Base-by-base conservation (phyloP, 2,888 invertebrate genomes). In the Sipha maydis region DNA sequence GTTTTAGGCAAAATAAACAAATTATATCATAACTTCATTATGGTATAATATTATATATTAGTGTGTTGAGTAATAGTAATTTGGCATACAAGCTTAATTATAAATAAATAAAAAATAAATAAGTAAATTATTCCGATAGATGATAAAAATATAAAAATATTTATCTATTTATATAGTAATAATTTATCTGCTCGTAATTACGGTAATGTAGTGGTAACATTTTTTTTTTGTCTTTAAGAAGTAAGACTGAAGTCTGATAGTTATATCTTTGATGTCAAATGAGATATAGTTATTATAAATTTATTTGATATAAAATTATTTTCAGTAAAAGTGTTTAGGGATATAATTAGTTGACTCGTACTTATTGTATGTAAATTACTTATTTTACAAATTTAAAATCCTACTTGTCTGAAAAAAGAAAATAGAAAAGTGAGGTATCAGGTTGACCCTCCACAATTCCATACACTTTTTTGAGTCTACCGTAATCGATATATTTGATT, bases 381-480 rank as follows among this genome's bases (percentile, higher is more conserved):
- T 71, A 28, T 71, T 28, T 71, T 71, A 14, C 71, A 28, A 31
- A 31, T 31, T 4, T 14, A 11, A 17, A 71, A 71, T 71, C 4
- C 17, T 28, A 14, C 14, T 71, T 31, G 2, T 17, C 17, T 28
- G 71, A 14, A 71, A 71, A 71, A 71, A 54, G 9, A 17, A 80
- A 67, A 56, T 61, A 67, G 67, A 80, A 61, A 80, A 80, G 67
- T 61, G 67, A 67, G 67, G 38, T n/a, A 19, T 38, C n/a, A 19
- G 19, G 38, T n/a, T 79, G 61, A 79, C 61, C 38, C 7, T 9
- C 11, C 61, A 34, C 17, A n/a, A 19, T 67, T 67, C 28, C 4
- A 9, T 67, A 41, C 41, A 41, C 28, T 67, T 9, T 67, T 80
- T 67, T 67, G 38, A 34, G 34, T 31, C 41, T 25, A 21, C 56